Conservation (phyloP, 2,888 invertebrate genomes). For the Netelia melanura region DNA sequence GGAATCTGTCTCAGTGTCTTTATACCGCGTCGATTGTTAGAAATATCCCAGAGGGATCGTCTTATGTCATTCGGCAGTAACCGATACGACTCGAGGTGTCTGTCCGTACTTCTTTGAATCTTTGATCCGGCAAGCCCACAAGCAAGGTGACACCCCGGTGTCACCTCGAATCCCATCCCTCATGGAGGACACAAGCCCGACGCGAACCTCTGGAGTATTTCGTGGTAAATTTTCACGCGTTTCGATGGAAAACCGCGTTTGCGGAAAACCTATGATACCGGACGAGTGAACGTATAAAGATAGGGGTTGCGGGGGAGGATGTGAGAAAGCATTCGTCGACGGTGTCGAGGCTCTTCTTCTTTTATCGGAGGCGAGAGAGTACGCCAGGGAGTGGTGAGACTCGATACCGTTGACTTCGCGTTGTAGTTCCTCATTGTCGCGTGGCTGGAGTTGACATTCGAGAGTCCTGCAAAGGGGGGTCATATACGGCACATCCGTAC, state of each 20-base stretch:
- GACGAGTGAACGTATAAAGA: constrained; percentile 17
- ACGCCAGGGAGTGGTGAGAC: constrained; percentile 44
- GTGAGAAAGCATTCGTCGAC: constrained; percentile 33
- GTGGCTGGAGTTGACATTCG: constrained; percentile 43
- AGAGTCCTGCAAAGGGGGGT: constrained; percentile 44
- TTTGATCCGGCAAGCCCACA: constrained; percentile 11
- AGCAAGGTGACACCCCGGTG: not conserved
- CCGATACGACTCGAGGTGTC: not conserved
- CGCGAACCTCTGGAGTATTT: not conserved
- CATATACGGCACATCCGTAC: constrained; percentile 6
- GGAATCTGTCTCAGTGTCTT: too few species aligned
- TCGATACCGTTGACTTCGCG: constrained; percentile 63
- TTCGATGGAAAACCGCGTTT: constrained; percentile 24
- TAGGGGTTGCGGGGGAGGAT: not conserved
- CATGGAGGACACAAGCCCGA: not conserved
- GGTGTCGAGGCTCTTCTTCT: constrained; percentile 13
- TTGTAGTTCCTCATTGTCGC: constrained; percentile 26
- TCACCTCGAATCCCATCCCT: not conserved
- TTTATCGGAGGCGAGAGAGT: constrained; percentile 29
- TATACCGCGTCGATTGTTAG: too few species aligned
- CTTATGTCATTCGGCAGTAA: constrained; percentile 29
- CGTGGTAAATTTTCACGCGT: not conserved
- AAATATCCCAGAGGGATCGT: not conserved
- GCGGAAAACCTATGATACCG: constrained; percentile 21
- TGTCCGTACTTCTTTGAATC: constrained; percentile 21